Conservation (phyloP, 1,140 invertebrate genomes). For the Penaeus vannamei region DNA sequence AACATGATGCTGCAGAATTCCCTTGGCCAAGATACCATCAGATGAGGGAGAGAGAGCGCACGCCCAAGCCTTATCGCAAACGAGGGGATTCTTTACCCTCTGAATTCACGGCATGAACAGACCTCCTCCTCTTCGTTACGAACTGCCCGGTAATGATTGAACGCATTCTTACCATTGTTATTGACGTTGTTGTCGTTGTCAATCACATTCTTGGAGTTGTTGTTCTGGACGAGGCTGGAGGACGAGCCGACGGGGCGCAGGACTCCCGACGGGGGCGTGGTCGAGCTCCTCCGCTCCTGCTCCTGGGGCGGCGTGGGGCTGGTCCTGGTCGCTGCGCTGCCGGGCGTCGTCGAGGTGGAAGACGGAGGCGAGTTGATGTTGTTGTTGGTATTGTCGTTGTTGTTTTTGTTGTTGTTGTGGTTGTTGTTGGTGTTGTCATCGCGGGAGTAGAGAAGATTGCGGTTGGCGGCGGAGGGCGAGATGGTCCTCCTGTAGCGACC, state of each 20-base stretch:
- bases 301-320: not conserved
- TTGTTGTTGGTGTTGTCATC: slow-evolving; percentile 51
- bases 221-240: slow-evolving; percentile 45
- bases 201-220: slow-evolving; percentile 43
- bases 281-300: not conserved
- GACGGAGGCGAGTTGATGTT: slow-evolving; percentile 29
- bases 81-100: too few relatives aligned
- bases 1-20: too few relatives aligned
- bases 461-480: slow-evolving; percentile 76
- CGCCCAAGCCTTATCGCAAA: too few relatives aligned
- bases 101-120: too few relatives aligned
- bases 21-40: too few relatives aligned
- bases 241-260: slow-evolving; percentile 36
- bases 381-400: slow-evolving; percentile 47
- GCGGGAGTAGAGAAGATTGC: slow-evolving; percentile 53
- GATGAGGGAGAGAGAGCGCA: too few relatives aligned
- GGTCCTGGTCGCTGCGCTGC: slow-evolving; percentile 21
- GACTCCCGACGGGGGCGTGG: slow-evolving; percentile 22
- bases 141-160: too few relatives aligned
- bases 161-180: slow-evolving; percentile 44
- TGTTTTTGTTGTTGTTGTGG: slow-evolving; percentile 69
- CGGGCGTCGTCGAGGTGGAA: not conserved
- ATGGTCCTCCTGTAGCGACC: slow-evolving; percentile 84
- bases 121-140: too few relatives aligned
- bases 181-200: slow-evolving; percentile 42